phyloP scores from a whole-genome alignment of 2,888 invertebrate genomes.

The Subacronicta megacephala region DNA sequence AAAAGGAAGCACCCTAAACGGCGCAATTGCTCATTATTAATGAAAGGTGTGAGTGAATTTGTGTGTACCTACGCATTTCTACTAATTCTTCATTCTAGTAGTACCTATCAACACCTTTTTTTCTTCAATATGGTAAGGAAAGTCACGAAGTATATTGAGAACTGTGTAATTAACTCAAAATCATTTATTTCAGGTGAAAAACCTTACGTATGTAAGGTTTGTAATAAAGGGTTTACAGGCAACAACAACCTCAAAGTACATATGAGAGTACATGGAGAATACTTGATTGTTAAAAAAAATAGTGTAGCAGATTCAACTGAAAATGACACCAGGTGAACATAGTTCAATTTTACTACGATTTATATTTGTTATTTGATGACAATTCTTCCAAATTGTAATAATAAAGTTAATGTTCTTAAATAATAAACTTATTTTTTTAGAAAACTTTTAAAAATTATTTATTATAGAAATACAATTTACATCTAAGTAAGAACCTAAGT shows the following conservation, averaged over 20 bases:
- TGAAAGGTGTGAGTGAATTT: no score
- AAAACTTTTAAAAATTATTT: constrained; percentile 66
- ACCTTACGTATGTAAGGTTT: constrained; percentile 80
- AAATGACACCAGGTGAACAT: constrained; percentile 31
- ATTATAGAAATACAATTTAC: constrained; percentile 77
- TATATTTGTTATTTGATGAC: constrained; percentile 42
- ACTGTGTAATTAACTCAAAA: neutral
- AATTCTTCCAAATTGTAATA: constrained; percentile 25
- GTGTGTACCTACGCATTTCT: no score
- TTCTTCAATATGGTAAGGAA: no score
- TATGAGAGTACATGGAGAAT: constrained; percentile 83
- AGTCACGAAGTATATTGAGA: no score
- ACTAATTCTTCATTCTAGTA: no score
- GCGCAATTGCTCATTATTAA: no score
- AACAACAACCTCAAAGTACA: constrained; percentile 80
- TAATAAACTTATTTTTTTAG: constrained; percentile 51
- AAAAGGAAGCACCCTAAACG: no score
- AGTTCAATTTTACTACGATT: constrained; percentile 23
- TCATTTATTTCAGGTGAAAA: constrained; percentile 71
- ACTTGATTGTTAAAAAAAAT: constrained; percentile 67
- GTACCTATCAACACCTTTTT: no score
- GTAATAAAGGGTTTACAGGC: constrained; percentile 79
- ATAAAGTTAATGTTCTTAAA: constrained; percentile 1
- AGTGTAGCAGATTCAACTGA: constrained; percentile 37
- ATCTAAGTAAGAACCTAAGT: constrained; percentile 83